Evolutionary conservation across 2,888 invertebrate genomes (phyloP).

Genomic region (Eueremaeus valkanovi): DNA sequence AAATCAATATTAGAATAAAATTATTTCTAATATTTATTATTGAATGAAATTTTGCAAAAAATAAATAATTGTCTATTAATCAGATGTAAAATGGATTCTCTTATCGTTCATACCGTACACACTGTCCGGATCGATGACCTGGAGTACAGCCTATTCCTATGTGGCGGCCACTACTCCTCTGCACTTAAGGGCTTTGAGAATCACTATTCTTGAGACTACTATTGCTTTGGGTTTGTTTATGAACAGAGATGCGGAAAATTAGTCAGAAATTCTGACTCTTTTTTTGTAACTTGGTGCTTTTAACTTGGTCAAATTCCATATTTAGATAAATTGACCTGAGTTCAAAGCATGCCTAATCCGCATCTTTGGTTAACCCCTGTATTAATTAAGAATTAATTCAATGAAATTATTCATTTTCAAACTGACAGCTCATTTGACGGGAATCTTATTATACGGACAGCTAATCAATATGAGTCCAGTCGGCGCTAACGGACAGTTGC

Average conservation of each 20-base stretch:
- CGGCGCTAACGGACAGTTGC: neutral
- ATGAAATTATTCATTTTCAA: too few species aligned
- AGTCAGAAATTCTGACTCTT: too few species aligned
- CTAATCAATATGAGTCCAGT: neutral
- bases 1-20: neutral
- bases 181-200: neutral
- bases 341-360: too few species aligned
- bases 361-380: too few species aligned
- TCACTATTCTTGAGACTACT: neutral
- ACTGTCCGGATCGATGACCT: constrained; percentile 4
- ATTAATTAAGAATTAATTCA: too few species aligned
- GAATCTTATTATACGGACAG: neutral
- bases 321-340: too few species aligned
- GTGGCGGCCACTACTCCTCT: constrained; percentile 3
- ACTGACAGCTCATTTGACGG: neutral
- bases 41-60: neutral
- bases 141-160: constrained; percentile 8
- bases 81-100: neutral
- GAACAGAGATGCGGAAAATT: too few species aligned
- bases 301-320: too few species aligned
- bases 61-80: neutral
- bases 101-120: neutral
- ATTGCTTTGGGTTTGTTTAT: neutral
- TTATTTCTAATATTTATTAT: too few species aligned
- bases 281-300: too few species aligned